Conservation (phyloP, 2,888 invertebrate genomes). For the Acleris cristana region DNA sequence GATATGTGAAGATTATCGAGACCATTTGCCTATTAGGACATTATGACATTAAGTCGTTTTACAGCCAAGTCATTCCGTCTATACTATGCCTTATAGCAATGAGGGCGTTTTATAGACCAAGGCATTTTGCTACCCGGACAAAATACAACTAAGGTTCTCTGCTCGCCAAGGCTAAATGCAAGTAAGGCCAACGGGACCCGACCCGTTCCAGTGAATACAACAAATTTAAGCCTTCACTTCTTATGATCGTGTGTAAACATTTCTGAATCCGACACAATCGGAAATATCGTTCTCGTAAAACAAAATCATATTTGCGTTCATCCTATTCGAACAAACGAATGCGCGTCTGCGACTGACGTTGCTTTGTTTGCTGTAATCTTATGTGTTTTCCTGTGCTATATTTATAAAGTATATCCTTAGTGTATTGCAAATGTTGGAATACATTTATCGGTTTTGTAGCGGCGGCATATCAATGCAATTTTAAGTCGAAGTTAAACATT, state of each 20-base stretch:
- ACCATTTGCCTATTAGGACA: no score
- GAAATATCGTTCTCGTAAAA: constrained; percentile 4
- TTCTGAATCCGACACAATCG: not conserved
- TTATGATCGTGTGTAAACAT: not conserved
- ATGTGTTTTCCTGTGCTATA: constrained; percentile 4
- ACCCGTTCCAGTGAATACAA: not conserved
- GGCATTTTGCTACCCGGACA: no score
- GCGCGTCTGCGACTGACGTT: constrained; percentile 10
- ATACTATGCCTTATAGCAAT: no score
- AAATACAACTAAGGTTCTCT: no score
- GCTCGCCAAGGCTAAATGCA: no score
- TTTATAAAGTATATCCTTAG: not conserved
- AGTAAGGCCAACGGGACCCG: no score
- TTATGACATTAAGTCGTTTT: no score
- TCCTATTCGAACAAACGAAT: constrained; percentile 9
- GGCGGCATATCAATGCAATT: not conserved
- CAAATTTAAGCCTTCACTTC: not conserved
- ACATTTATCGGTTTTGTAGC: not conserved
- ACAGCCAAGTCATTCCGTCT: no score
- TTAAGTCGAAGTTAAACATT: no score
- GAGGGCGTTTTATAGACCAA: no score
- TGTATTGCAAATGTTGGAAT: not conserved
- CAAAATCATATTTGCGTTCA: constrained; percentile 8
- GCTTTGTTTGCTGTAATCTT: constrained; percentile 3
- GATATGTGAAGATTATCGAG: no score